These are phyloP conservation scores for Etheostoma nigrum DNA, from an alignment of 2,797 vertebrate species.

Conservation along the genomic window DNA sequence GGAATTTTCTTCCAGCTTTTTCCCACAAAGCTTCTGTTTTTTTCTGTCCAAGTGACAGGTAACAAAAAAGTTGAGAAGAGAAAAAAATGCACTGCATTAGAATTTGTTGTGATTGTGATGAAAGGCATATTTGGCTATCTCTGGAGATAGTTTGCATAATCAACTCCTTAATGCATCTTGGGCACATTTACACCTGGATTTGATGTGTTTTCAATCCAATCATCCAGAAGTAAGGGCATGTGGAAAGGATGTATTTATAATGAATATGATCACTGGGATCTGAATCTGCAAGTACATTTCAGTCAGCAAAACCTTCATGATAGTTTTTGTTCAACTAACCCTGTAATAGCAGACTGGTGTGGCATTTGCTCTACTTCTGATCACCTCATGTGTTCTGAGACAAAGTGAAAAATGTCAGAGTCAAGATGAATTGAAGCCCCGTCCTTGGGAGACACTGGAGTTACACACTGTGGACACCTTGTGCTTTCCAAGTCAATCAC, in stretches of 20 bases:
- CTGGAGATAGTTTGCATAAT: constrained; percentile 9
- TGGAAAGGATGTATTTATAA: neutral
- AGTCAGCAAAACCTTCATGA: neutral
- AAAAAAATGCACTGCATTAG: neutral
- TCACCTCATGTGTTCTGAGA: constrained; percentile 34
- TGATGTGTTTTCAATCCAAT: constrained; percentile 17
- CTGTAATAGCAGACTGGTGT: neutral
- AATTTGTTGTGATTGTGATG: neutral
- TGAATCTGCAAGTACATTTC: constrained; percentile 2
- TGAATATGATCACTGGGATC: neutral
- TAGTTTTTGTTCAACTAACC: neutral
- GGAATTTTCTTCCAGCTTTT: no score
- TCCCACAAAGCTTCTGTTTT: neutral
- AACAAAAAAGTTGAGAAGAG: no score
- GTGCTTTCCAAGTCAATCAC: constrained; percentile 56
- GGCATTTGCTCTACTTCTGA: neutral
- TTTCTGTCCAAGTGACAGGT: neutral
- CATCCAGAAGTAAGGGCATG: constrained; percentile 4
- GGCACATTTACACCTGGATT: constrained; percentile 5
- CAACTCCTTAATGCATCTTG: constrained; percentile 8
- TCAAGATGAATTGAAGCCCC: constrained; percentile 35
- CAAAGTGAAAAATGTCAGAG: constrained; percentile 43
- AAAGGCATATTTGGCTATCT: neutral
- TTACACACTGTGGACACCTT: constrained; percentile 44
- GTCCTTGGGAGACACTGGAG: constrained; percentile 39